Percentiles rank a stretch among this genome's conserved stretches.
Conservation (phyloP, 1,140 invertebrate species). For the Muscidifurax raptorellus region DNA sequence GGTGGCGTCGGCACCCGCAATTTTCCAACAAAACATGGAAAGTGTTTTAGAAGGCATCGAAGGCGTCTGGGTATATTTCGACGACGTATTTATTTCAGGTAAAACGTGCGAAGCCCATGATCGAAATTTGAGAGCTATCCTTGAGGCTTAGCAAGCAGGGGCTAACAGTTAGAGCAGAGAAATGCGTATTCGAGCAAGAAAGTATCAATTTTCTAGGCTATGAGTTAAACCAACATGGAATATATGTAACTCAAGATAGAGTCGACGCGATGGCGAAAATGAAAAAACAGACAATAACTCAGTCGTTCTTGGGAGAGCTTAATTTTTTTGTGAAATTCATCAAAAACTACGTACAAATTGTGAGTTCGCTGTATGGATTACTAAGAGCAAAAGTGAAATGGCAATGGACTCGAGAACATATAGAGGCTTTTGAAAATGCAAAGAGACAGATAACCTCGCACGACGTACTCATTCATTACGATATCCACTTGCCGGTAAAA, state of each 20-base stretch:
- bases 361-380: slow-evolving; percentile 41
- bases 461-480: slow-evolving; percentile 64
- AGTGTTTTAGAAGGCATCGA: slow-evolving; percentile 59
- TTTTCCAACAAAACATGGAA: slow-evolving; percentile 71
- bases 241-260: slow-evolving; percentile 57
- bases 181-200: slow-evolving; percentile 48
- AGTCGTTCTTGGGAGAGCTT: slow-evolving; percentile 58
- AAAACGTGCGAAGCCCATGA: slow-evolving; percentile 42
- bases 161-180: slow-evolving; percentile 46
- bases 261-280: slow-evolving; percentile 52
- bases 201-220: slow-evolving; percentile 55
- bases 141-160: slow-evolving; percentile 22
- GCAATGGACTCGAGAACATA: neutral
- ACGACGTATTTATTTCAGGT: slow-evolving; percentile 49
- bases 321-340: slow-evolving; percentile 59
- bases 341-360: slow-evolving; percentile 17
- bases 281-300: slow-evolving; percentile 47
- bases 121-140: slow-evolving; percentile 12
- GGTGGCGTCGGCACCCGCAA: slow-evolving; percentile 64
- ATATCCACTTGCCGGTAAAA: slow-evolving; percentile 65
- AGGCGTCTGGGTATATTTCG: slow-evolving; percentile 44
- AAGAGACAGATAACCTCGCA: slow-evolving; percentile 50
- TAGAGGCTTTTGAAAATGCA: neutral
- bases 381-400: slow-evolving; percentile 12
- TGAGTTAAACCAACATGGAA: slow-evolving; percentile 56